phyloP scores from a whole-genome alignment of 2,113 vertebrate species.

The Aplodontia rufa region DNA sequence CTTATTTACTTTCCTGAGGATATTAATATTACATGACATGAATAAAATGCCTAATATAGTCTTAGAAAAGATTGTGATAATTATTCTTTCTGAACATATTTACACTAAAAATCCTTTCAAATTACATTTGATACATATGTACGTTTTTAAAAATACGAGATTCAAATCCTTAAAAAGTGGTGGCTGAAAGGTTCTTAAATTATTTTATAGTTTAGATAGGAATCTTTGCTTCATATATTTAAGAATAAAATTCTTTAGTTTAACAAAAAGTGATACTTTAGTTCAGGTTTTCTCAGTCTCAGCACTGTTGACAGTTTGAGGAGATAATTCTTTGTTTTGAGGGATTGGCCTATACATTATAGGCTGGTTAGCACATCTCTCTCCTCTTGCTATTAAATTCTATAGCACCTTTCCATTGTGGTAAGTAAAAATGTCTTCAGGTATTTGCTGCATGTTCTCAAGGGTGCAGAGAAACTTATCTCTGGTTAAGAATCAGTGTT shows the following conservation, averaged over 20 bases:
- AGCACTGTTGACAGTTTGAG: background rate
- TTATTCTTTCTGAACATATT: conserved; percentile 10
- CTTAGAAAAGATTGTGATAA: conserved; percentile 32
- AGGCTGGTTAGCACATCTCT: background rate
- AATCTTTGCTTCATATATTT: background rate
- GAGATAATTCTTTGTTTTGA: background rate
- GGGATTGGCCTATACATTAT: background rate
- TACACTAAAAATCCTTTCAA: background rate
- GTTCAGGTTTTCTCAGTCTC: background rate
- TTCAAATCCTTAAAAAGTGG: conserved; percentile 24
- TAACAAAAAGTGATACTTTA: background rate
- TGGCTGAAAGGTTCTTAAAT: conserved; percentile 5
- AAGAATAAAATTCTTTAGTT: background rate
- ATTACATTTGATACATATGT: conserved; percentile 14
- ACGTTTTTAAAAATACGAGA: conserved; percentile 11
- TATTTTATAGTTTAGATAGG: conserved; percentile 12
- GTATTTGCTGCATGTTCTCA: background rate
- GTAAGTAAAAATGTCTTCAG: background rate
- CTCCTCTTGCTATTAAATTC: background rate
- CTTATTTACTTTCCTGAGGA: background rate
- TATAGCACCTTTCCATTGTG: background rate
- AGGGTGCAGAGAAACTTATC: background rate
- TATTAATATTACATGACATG: conserved; percentile 20
- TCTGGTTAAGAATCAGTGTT: background rate
- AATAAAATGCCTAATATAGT: background rate